A percentile compares a stretch with the other conserved stretches of the same genome.
These are phyloP conservation scores for Cyrtodaria siliqua DNA, from an alignment of 2,888 invertebrate genomes.

Conservation along the genomic window DNA sequence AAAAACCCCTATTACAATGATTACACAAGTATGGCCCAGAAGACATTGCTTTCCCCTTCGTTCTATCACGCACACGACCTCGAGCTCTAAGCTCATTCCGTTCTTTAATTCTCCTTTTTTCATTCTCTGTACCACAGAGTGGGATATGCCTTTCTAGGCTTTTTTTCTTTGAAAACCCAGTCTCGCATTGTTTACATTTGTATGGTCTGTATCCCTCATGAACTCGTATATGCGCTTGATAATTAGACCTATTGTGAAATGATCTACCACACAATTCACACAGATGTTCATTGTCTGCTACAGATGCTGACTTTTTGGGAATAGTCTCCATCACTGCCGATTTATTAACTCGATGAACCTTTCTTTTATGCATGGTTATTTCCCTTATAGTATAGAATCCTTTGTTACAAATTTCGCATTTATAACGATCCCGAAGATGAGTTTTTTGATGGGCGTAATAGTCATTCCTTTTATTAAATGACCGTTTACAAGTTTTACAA, in stretches of 20 bases:
- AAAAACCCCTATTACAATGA: neutral
- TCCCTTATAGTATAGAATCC: too few relatives aligned
- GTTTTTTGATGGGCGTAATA: neutral
- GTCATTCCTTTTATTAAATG: conserved; percentile 4
- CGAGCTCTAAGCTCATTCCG: too few relatives aligned
- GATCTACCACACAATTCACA: conserved; percentile 3
- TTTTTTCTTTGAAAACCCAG: neutral
- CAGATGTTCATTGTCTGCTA: too few relatives aligned
- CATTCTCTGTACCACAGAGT: conserved; percentile 16
- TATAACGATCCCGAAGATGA: too few relatives aligned
- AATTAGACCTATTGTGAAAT: neutral
- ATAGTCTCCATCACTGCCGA: too few relatives aligned
- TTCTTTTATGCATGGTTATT: too few relatives aligned
- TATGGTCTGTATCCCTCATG: conserved; percentile 7
- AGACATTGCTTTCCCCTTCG: too few relatives aligned
- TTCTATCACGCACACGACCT: too few relatives aligned
- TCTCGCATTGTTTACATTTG: neutral
- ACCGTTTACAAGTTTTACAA: neutral
- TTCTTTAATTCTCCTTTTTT: conserved; percentile 1
- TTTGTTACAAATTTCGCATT: too few relatives aligned
- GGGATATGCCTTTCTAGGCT: conserved; percentile 1
- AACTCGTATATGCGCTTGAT: neutral
- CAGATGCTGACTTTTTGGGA: too few relatives aligned
- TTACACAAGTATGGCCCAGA: neutral
- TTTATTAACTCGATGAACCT: too few relatives aligned